Conservation (phyloP, 2,113 vertebrate species). For the Gavia stellata region DNA sequence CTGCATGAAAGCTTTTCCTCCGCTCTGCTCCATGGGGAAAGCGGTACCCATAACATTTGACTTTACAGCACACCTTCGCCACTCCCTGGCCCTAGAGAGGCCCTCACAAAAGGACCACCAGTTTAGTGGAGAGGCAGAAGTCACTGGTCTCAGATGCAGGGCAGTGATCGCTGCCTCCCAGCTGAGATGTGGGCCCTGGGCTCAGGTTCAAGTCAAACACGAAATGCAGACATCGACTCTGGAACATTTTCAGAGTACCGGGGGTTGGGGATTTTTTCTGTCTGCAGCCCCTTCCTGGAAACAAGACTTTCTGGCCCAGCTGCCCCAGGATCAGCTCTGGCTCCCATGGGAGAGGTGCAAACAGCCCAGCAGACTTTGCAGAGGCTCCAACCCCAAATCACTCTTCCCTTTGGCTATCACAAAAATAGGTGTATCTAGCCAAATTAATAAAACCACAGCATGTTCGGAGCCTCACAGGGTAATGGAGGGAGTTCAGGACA, state of each 20-base stretch:
- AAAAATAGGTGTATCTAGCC: neutral
- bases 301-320: neutral
- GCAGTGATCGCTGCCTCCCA: neutral
- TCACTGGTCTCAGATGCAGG: neutral
- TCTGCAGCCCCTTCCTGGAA: neutral
- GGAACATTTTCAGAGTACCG: neutral
- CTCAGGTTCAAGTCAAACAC: slow-evolving; percentile 4
- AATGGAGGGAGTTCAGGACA: neutral
- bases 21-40: neutral
- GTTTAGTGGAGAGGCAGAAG: neutral
- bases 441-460: neutral
- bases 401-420: neutral
- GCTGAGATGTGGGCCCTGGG: neutral
- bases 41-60: accelerated
- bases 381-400: neutral
- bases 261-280: neutral
- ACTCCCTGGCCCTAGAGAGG: neutral
- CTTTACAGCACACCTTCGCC: neutral
- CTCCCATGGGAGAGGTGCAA: neutral
- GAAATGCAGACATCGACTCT: neutral
- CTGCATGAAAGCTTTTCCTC: neutral
- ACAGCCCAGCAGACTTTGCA: neutral
- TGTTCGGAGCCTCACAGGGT: neutral
- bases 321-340: neutral
- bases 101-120: neutral